phyloP scores from a whole-genome alignment of 2,888 invertebrate genomes.

The Trachelus iudaicus region DNA sequence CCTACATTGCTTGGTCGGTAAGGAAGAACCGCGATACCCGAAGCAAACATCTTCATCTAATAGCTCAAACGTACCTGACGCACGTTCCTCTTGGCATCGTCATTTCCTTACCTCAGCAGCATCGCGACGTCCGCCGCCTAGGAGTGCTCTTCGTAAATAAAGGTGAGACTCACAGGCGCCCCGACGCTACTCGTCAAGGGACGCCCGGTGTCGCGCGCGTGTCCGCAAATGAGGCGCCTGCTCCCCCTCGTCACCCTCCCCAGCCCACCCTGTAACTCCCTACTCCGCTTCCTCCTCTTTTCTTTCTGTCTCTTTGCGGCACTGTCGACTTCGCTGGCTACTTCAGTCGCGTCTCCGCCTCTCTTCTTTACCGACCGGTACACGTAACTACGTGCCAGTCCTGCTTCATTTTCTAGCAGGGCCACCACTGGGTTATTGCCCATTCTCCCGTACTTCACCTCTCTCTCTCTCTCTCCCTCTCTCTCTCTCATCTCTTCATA shows the following conservation, averaged over 20 bases:
- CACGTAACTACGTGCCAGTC: background rate
- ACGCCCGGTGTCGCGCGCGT: background rate
- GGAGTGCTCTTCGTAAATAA: too few relatives aligned
- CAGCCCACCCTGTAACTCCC: background rate
- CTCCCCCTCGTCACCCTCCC: background rate
- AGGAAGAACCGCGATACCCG: too few relatives aligned
- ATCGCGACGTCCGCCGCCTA: too few relatives aligned
- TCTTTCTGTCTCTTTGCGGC: background rate
- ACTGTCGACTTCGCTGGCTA: background rate
- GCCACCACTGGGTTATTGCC: background rate
- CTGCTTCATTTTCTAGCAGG: background rate
- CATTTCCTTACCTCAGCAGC: too few relatives aligned
- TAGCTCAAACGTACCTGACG: too few relatives aligned
- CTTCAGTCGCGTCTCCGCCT: background rate
- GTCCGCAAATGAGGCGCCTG: constrained; percentile 21
- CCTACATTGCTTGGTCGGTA: too few relatives aligned
- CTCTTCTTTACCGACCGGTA: background rate
- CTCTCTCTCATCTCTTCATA: too few relatives aligned
- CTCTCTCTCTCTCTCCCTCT: too few relatives aligned
- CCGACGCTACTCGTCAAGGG: too few relatives aligned
- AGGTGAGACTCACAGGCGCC: background rate
- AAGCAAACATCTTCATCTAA: too few relatives aligned
- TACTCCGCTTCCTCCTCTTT: background rate
- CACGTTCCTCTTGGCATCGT: too few relatives aligned
- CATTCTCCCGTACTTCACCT: background rate